A percentile compares a stretch with the other conserved stretches of the same genome.
Conservation (phyloP, 2,113 vertebrate genomes). For the Neodon shergylaensis region DNA sequence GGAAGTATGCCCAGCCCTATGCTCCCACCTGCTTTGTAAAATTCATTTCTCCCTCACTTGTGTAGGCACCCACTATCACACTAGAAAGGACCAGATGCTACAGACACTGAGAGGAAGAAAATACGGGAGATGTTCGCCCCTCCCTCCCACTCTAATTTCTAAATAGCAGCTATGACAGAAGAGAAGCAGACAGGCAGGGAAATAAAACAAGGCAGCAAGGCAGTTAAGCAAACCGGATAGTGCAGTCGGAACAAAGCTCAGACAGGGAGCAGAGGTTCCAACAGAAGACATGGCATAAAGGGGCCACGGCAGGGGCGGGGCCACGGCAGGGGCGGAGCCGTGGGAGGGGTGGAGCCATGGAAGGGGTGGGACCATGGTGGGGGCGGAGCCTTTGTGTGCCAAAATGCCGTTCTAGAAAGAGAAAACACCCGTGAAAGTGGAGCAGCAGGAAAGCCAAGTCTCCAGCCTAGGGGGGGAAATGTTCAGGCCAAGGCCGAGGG, state of each 20-base stretch:
- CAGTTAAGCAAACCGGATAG: background rate
- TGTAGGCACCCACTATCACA: background rate
- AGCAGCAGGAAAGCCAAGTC: too few relatives aligned
- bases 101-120: background rate
- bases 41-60: background rate
- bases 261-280: background rate
- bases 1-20: background rate
- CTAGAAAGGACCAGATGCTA: background rate
- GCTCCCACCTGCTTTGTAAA: background rate
- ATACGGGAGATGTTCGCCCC: background rate
- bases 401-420: too few relatives aligned
- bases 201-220: fast-evolving
- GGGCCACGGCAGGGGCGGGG: background rate
- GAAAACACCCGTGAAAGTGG: fast-evolving
- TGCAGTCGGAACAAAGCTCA: background rate
- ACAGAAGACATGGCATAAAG: background rate
- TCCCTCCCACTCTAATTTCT: background rate
- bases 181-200: background rate
- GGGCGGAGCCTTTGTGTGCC: background rate
- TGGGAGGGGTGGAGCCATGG: background rate
- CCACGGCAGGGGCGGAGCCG: background rate
- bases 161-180: background rate
- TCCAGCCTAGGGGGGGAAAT: too few relatives aligned
- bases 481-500: background rate
- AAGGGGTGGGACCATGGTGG: background rate